Base-by-base conservation (phyloP, 2,797 vertebrate species). In the Schizothorax lantsangensis region DNA sequence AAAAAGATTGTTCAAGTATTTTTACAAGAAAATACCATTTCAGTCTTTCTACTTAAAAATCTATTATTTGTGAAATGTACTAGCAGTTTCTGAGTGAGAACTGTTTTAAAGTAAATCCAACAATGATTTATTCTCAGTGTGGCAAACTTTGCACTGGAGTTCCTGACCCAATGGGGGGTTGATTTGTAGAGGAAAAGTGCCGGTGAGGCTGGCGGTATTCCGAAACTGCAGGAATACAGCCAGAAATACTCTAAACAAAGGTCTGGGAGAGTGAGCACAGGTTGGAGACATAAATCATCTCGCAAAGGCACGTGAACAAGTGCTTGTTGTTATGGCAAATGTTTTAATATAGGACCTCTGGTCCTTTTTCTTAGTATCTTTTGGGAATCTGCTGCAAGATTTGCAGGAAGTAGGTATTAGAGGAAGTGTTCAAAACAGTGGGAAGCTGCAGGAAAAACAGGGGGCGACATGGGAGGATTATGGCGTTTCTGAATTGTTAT, bases 371-470 rank as follows among this genome's bases (percentile, higher is more conserved):
- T 59, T 15, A 23, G 36, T 43, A 14, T 49, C 78, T 81, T 80
- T 86, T 81, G 40, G 30, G 57, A 66, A 80, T 59, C 26, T 45
- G 26, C 69, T 19, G 40, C 21, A 14, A 57, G 8, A 33, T 23
- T 62, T 19, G n/a, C 52, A 86, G 68, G 9, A 71, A 85, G 69
- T 68, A 15, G 66, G 47, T 26, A 71, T 57, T 6, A 68, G 69
- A 81, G 30, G 78, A 74, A 66, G 54, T 52, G 43, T 71, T 72
- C 21, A 0, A 62, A 85, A 80, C 43, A 66, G 30, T 47, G 6
- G 69, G 23, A 74, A 73, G 30, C 78, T 23, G 4, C 78, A 74
- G 30, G 43, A 86, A 71, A 85, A 79, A 85, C 62, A 45, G 23
- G 36, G 36, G 36, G 36, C 8, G 5, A 30, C 40, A 77, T 64